A percentile compares a stretch with the other conserved stretches of the same genome.
phyloP scores from a whole-genome alignment of 1,140 invertebrate genomes.

The Oryctes rhinoceros region DNA sequence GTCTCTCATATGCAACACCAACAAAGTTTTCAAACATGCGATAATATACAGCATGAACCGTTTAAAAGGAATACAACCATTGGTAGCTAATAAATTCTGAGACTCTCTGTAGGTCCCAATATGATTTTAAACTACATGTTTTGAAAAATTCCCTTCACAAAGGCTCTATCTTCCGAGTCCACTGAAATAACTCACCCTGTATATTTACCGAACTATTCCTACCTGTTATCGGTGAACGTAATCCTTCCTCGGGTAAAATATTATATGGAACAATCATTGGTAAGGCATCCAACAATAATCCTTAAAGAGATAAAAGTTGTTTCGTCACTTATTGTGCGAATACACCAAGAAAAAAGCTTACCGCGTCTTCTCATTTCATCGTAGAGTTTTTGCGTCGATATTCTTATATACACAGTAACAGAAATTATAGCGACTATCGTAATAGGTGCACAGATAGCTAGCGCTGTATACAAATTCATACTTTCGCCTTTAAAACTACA shows the following conservation, averaged over 20 bases:
- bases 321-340: neutral
- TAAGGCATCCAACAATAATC: neutral
- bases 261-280: constrained; percentile 18
- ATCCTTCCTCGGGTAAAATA: constrained; percentile 28
- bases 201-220: neutral
- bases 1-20: too few species aligned
- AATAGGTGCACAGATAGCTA: constrained; percentile 17
- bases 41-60: too few species aligned
- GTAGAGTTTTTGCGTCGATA: constrained; percentile 7
- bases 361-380: constrained; percentile 17
- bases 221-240: constrained; percentile 46
- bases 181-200: too few species aligned
- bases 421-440: constrained; percentile 19
- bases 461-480: neutral
- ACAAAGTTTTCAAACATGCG: too few species aligned
- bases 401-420: constrained; percentile 23
- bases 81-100: too few species aligned
- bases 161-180: too few species aligned
- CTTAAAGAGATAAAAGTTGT: neutral
- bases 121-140: too few species aligned
- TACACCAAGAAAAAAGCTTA: neutral
- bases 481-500: neutral
- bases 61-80: too few species aligned
- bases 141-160: too few species aligned
- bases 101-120: too few species aligned